Percentiles rank a stretch among this genome's conserved stretches.
Conservation (phyloP, 1,140 invertebrate species). For the Telenomus remus region DNA sequence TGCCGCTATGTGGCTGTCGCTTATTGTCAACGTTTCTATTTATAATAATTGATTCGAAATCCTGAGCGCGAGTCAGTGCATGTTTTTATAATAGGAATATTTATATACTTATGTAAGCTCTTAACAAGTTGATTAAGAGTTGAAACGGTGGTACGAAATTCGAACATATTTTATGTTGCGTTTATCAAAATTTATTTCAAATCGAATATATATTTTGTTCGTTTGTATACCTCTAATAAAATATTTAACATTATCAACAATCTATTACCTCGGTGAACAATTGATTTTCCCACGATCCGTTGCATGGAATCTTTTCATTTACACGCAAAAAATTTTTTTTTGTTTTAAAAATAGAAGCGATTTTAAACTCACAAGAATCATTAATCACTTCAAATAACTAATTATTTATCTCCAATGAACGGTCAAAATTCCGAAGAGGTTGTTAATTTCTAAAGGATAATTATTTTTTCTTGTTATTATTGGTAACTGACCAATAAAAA, state of each 20-base stretch:
- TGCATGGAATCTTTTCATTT: background rate
- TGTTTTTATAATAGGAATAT: slow-evolving; percentile 29
- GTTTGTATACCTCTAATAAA: slow-evolving; percentile 52
- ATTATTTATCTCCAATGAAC: too few relatives aligned
- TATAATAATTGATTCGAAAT: slow-evolving; percentile 26
- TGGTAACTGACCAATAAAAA: too few relatives aligned
- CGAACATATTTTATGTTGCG: slow-evolving; percentile 45
- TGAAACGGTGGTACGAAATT: slow-evolving; percentile 14
- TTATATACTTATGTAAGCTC: slow-evolving; percentile 20
- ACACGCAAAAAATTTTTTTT: background rate
- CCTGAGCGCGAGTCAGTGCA: slow-evolving; percentile 35
- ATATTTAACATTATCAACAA: slow-evolving; percentile 53
- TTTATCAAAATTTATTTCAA: slow-evolving; percentile 46
- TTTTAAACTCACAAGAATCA: too few relatives aligned
- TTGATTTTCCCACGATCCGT: slow-evolving; percentile 41
- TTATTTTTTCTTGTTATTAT: too few relatives aligned
- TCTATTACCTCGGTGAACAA: slow-evolving; percentile 23
- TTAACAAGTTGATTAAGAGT: slow-evolving; percentile 12
- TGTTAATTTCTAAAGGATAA: too few relatives aligned
- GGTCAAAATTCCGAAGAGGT: too few relatives aligned
- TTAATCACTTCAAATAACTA: too few relatives aligned
- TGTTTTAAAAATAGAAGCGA: too few relatives aligned
- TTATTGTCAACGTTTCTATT: slow-evolving; percentile 11
- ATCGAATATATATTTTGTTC: slow-evolving; percentile 53
- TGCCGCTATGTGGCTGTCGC: slow-evolving; percentile 10